Conservation (phyloP, 2,797 vertebrate genomes). For the Petrocephalus sullivani region DNA sequence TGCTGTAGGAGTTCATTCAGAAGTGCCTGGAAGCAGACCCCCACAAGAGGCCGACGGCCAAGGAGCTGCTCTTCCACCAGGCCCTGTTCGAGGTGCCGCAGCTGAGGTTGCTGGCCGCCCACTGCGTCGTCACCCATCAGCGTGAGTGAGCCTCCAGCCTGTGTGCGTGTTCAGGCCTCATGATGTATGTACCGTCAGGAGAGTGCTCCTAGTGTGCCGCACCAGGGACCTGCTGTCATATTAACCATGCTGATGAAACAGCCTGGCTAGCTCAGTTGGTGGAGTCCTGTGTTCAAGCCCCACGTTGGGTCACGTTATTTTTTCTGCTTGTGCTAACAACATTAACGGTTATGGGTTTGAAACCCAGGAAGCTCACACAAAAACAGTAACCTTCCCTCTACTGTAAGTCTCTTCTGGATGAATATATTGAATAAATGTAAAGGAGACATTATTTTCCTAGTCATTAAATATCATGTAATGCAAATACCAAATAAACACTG, state of each 20-base stretch:
- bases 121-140: slow-evolving; percentile 93
- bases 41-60: slow-evolving; percentile 82
- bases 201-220: background rate
- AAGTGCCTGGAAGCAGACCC: slow-evolving; percentile 92
- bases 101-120: slow-evolving; percentile 90
- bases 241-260: background rate
- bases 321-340: background rate
- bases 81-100: slow-evolving; percentile 95
- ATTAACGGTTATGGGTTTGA: background rate
- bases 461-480: background rate
- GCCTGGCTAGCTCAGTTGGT: background rate
- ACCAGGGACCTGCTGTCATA: background rate
- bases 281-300: background rate
- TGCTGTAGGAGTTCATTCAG: slow-evolving; percentile 88
- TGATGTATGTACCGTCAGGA: background rate
- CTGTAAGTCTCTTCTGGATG: background rate
- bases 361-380: background rate
- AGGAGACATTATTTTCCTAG: background rate
- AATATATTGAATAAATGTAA: background rate
- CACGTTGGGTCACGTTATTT: background rate
- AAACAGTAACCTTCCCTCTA: background rate
- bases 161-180: background rate
- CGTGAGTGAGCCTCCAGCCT: slow-evolving; percentile 65
- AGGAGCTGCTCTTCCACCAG: slow-evolving; percentile 89
- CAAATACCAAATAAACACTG: background rate